These are phyloP conservation scores for Trichomalopsis sarcophagae DNA, from an alignment of 1,140 invertebrate genomes.

Conservation along the genomic window DNA sequence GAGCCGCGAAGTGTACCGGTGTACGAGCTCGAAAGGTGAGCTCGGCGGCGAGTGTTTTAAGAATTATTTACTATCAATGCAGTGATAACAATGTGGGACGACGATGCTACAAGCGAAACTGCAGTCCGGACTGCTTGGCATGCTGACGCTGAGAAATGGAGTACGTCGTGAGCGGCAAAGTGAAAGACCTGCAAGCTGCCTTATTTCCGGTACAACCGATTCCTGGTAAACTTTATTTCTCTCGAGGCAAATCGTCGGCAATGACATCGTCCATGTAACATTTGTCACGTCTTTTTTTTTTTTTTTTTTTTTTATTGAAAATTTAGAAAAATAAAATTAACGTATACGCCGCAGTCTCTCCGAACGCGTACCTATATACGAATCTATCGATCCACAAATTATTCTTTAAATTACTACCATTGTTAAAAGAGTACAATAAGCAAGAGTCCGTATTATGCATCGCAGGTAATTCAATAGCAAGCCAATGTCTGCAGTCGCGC, in stretches of 20 bases:
- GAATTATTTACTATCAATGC: slow-evolving; percentile 18
- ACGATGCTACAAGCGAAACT: slow-evolving; percentile 48
- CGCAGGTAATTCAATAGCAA: slow-evolving; percentile 57
- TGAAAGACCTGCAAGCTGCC: slow-evolving; percentile 78
- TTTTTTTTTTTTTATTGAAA: no score
- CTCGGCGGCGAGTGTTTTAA: neutral
- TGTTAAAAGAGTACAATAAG: slow-evolving; percentile 13
- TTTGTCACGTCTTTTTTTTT: no score
- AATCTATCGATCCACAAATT: no score
- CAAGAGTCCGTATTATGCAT: slow-evolving; percentile 40
- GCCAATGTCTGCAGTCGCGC: slow-evolving; percentile 59
- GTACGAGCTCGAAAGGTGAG: neutral
- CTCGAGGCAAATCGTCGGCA: neutral
- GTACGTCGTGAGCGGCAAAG: slow-evolving; percentile 66
- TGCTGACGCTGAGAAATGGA: slow-evolving; percentile 54
- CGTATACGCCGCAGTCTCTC: no score
- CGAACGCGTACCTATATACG: no score
- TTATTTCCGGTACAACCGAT: slow-evolving; percentile 76
- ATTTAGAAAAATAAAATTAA: no score
- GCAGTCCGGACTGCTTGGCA: slow-evolving; percentile 44
- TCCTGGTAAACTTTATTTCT: slow-evolving; percentile 60
- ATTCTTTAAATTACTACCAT: no score
- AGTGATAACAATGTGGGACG: slow-evolving; percentile 44
- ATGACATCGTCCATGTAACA: neutral
- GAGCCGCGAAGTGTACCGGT: neutral